Base-by-base conservation (phyloP, 2,113 vertebrate genomes). In the Notothenia coriiceps region DNA sequence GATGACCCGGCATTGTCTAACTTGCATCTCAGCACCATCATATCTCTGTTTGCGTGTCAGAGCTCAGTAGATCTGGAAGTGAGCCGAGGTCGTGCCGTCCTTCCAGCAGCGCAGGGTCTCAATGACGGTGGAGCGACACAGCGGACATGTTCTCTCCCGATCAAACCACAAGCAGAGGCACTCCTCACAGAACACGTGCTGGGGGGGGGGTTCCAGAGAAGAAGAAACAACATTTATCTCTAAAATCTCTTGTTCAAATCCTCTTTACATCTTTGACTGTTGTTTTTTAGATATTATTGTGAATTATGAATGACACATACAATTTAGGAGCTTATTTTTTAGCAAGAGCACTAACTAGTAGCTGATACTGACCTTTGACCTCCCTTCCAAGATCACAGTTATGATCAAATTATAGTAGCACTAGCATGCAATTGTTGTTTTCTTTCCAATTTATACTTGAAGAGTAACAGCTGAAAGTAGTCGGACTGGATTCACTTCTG, bases 171-270 rank as follows among this genome's bases (percentile, higher is more conserved):
- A 95, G 79, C 97, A 97, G 86, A 99, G 93, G 83, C 98, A 99
- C 60, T 99, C 98, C 79, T 99, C 98, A 4, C 98, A 99, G 91
- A 99, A 99, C 74, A 99, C 97, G 0, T 99, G 98, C 98, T 99
- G 0, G 43, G 80, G 73, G 17, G 25, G 25, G 2, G 2, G 2
- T 2, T 3, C 20, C 11, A 57, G 9, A 74, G 29, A 15, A 4
- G 61, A 0, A 47, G 22, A 51, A 47, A 10, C 7, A 22, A 57
- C 18, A 13, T 14, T 0, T 7, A 35, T 68, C 15, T 29, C 43
- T 52, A 52, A 40, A 47, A 40, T 50, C 4, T 43, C 15, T 29
- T 6, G 14, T 15, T 33, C 13, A 46, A 33, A 40, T 12, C 0
- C 50, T 40, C 18, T 25, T 40, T 15, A 12, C 25, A 68, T 18